phyloP scores from a whole-genome alignment of 2,797 vertebrate species.

The Acestrorhynchus altus region DNA sequence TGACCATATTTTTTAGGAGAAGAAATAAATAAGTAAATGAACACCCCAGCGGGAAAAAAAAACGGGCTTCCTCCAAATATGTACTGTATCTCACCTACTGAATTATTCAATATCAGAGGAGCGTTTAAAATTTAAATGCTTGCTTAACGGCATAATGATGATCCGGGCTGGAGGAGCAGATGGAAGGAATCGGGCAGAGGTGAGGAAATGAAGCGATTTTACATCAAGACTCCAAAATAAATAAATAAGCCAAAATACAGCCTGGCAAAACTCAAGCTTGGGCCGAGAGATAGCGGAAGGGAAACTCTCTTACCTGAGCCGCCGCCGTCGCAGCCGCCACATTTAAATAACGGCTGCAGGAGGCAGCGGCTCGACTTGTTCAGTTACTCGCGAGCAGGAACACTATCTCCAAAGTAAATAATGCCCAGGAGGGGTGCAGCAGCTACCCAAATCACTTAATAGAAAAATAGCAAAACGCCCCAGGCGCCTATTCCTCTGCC shows the following conservation, averaged over 20 bases:
- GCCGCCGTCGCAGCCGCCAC: slow-evolving; percentile 53
- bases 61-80: slow-evolving; percentile 51
- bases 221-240: slow-evolving; percentile 71
- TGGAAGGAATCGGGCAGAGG: slow-evolving; percentile 64
- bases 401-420: slow-evolving; percentile 83
- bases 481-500: slow-evolving; percentile 77
- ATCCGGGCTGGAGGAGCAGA: slow-evolving; percentile 67
- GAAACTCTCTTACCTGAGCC: slow-evolving; percentile 69
- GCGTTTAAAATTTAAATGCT: slow-evolving; percentile 70
- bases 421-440: slow-evolving; percentile 76
- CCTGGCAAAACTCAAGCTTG: slow-evolving; percentile 66
- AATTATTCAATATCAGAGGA: slow-evolving; percentile 63
- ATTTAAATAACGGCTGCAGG: slow-evolving; percentile 78
- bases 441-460: slow-evolving; percentile 74
- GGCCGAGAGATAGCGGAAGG: slow-evolving; percentile 69
- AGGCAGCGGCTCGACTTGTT: slow-evolving; percentile 69
- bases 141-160: slow-evolving; percentile 69
- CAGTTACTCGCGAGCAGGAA: slow-evolving; percentile 77
- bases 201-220: slow-evolving; percentile 72
- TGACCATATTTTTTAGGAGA: slow-evolving; percentile 45
- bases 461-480: slow-evolving; percentile 71
- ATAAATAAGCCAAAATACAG: too few species aligned
- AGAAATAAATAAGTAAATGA: slow-evolving; percentile 35
- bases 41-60: slow-evolving; percentile 12
- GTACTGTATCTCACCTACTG: slow-evolving; percentile 48